These are phyloP conservation scores for Omphaloscelis lunosa DNA, from an alignment of 2,888 invertebrate genomes.

Conservation along the genomic window DNA sequence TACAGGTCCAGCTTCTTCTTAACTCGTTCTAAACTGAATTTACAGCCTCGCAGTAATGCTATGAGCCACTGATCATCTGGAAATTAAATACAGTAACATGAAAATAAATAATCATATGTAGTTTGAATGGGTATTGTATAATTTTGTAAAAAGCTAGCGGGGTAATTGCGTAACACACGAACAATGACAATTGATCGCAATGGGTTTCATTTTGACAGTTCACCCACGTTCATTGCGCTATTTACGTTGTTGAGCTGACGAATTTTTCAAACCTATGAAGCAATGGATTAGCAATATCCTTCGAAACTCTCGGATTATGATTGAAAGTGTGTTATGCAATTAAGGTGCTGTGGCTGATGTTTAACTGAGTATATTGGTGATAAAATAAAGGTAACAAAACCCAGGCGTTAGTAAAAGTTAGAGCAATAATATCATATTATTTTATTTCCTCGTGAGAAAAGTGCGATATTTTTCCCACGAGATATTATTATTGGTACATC, in stretches of 20 bases:
- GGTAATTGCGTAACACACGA: too few species aligned
- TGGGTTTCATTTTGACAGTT: too few species aligned
- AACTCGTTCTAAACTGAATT: conserved; percentile 90
- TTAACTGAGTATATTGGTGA: background rate
- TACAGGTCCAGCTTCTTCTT: conserved; percentile 91
- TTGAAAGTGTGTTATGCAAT: too few species aligned
- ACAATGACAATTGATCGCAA: too few species aligned
- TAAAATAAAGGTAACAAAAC: background rate
- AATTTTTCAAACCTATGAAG: too few species aligned
- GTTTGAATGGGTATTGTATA: background rate
- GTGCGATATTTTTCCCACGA: too few species aligned
- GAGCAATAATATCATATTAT: background rate
- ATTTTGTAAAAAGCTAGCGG: background rate
- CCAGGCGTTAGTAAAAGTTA: too few species aligned
- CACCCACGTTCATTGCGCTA: too few species aligned
- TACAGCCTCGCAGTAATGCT: conserved; percentile 89
- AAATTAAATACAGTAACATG: conserved; percentile 54
- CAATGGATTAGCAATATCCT: too few species aligned
- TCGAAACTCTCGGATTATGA: too few species aligned
- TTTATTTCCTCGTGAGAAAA: background rate
- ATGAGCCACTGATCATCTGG: conserved; percentile 91
- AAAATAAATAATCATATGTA: background rate
- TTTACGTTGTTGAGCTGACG: too few species aligned
- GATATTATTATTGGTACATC: too few species aligned
- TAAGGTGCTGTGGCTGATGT: background rate